Conservation (phyloP, 2,797 vertebrate genomes). For the Pterois miles region DNA sequence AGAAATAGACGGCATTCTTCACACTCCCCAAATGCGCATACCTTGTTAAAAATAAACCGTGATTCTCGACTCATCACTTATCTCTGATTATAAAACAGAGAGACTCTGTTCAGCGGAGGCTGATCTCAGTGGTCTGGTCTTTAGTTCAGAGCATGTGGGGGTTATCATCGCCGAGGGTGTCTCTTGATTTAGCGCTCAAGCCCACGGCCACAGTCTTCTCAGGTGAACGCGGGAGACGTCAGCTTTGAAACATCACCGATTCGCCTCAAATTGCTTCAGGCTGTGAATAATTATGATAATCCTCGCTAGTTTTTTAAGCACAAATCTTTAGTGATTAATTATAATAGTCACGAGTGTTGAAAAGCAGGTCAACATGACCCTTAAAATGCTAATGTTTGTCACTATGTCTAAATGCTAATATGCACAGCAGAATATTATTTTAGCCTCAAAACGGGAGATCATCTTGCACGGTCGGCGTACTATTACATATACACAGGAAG, state of each 20-base stretch:
- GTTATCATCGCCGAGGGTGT: slow-evolving; percentile 33
- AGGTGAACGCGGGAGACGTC: slow-evolving; percentile 40
- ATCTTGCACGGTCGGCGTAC: slow-evolving; percentile 8
- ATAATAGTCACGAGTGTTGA: slow-evolving; percentile 44
- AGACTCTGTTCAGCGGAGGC: slow-evolving; percentile 9
- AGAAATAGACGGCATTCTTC: slow-evolving; percentile 31
- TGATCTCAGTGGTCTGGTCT: slow-evolving; percentile 35
- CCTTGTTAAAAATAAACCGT: slow-evolving; percentile 39
- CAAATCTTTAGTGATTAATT: slow-evolving; percentile 60
- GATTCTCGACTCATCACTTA: slow-evolving; percentile 24
- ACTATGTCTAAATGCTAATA: slow-evolving; percentile 16
- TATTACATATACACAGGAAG: slow-evolving; percentile 29
- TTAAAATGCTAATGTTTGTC: slow-evolving; percentile 49
- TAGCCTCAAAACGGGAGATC: slow-evolving; percentile 1
- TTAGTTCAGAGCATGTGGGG: slow-evolving; percentile 20
- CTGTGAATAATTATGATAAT: slow-evolving; percentile 57
- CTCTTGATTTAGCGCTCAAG: slow-evolving; percentile 43
- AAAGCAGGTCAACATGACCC: slow-evolving; percentile 57
- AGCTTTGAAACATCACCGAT: slow-evolving; percentile 52
- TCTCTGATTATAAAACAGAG: slow-evolving; percentile 41
- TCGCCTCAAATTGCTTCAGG: slow-evolving; percentile 51
- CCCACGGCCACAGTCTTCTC: slow-evolving; percentile 41
- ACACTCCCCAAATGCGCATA: slow-evolving; percentile 21
- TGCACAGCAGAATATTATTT: slow-evolving; percentile 10
- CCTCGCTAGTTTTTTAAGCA: neutral